phyloP scores from a whole-genome alignment of 2,888 invertebrate genomes.

The Macrophya annulata region DNA sequence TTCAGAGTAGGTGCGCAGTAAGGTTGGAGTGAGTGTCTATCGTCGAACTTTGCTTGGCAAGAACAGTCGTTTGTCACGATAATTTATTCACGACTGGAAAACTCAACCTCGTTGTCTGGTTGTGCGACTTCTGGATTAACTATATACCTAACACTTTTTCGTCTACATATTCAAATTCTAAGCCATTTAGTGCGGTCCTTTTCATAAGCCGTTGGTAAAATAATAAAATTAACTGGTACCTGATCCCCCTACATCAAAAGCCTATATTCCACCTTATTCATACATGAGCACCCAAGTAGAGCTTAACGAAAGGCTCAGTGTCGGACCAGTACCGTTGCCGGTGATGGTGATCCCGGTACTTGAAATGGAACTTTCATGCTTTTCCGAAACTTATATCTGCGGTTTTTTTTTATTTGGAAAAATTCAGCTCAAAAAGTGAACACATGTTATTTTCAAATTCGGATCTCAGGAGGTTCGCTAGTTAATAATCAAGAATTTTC shows the following conservation, averaged over 20 bases:
- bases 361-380: no score
- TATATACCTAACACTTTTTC: conserved; percentile 43
- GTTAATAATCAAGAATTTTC: no score
- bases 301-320: no score
- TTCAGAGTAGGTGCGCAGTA: conserved; percentile 13
- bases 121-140: conserved; percentile 28
- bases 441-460: no score
- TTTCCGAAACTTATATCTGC: no score
- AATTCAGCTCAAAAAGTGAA: no score
- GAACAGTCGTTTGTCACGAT: conserved; percentile 50
- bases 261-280: not conserved
- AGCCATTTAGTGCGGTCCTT: conserved; percentile 6
- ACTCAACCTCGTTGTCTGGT: conserved; percentile 38
- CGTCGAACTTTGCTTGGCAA: conserved; percentile 48
- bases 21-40: conserved; percentile 45
- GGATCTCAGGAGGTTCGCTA: no score
- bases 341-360: no score
- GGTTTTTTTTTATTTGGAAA: no score
- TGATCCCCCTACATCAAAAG: not conserved
- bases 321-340: no score
- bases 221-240: not conserved
- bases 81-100: conserved; percentile 52
- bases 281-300: not conserved
- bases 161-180: conserved; percentile 34
- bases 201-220: not conserved